These are phyloP conservation scores for Cyrtorhinus lividipennis DNA, from an alignment of 1,140 invertebrate species.

Conservation along the genomic window DNA sequence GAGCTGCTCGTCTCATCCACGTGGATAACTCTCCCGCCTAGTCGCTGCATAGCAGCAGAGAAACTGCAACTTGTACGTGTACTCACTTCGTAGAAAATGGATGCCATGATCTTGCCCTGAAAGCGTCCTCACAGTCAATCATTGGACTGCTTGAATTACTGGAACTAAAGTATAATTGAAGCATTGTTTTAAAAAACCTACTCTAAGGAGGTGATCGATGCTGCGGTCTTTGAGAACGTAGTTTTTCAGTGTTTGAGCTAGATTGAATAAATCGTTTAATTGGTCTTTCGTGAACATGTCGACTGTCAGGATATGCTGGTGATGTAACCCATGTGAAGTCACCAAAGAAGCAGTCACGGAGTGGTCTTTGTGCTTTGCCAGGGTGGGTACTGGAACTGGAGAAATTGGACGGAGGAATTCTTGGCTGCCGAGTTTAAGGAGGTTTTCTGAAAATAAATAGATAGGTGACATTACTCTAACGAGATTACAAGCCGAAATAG, in stretches of 20 bases:
- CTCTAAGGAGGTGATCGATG: constrained; percentile 71
- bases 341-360: not conserved
- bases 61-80: constrained; percentile 95
- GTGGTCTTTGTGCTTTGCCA: constrained; percentile 23
- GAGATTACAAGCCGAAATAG: too few species aligned
- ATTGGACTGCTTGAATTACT: too few species aligned
- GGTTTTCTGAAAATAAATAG: too few species aligned
- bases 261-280: constrained; percentile 84
- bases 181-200: constrained; percentile 26
- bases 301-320: constrained; percentile 71
- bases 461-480: too few species aligned
- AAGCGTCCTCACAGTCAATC: too few species aligned
- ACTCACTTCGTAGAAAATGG: constrained; percentile 94
- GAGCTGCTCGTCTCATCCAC: constrained; percentile 84
- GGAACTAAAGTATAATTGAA: constrained; percentile 16
- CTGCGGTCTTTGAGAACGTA: constrained; percentile 67
- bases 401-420: constrained; percentile 31
- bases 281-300: constrained; percentile 80
- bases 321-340: constrained; percentile 40
- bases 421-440: constrained; percentile 2
- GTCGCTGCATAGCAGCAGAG: constrained; percentile 83
- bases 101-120: constrained; percentile 85
- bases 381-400: constrained; percentile 29
- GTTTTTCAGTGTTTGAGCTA: constrained; percentile 71
- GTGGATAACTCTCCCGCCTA: constrained; percentile 81